Evolutionary conservation across 2,888 invertebrate species (phyloP), one percentile per base, ranked within the genome.

Genomic region (Ochropleura leucogaster): DNA sequence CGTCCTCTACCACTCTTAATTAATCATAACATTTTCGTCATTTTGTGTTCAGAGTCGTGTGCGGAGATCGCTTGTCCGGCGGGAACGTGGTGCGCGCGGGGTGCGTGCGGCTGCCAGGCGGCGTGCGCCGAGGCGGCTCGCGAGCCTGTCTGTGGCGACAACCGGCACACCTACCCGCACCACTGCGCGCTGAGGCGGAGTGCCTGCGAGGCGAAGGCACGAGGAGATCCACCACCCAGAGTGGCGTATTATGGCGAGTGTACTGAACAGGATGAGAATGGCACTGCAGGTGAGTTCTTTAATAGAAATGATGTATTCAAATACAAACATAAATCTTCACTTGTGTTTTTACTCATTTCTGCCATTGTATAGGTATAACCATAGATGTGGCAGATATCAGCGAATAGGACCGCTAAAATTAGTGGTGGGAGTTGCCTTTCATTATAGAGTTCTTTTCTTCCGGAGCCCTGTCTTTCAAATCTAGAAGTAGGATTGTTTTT

Each of bases 81-180:
- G 88, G 98, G 98, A 18, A 98, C 98, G 55, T 97, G 97, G 90
- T 99, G 99, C 92, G 98, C 98, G 82, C 98, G 98, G 57, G 99
- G 99, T 4, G 96, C 97, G 62, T 99, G 99, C 94, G 97, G 98
- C 14, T 99, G 99, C 92, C 98, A 98, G 1, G 97, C 97, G 70
- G 97, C 97, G 82, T 99, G 99, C 94, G 97, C 97, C 2, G 97
- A 96, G 72, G 96, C 96, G 16, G 97, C 97, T 16, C 96, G 97
- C 44, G 98, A 98, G 89, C 97, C 98, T 4, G 98, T 99, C 30
- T 99, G 99, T 92, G 98, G 98, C 62, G 98, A 97, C 90, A 97
- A 98, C 89, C 97, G 97, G 85, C 97, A 97, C 83, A 98, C 98
- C 5, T 99, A 98, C 94, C 95, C 97, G 82, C 98, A 98, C 93